Evolutionary conservation across 1,140 invertebrate species (phyloP), one percentile per base, ranked within the genome.

Genomic region (Scaptomyza montana): DNA sequence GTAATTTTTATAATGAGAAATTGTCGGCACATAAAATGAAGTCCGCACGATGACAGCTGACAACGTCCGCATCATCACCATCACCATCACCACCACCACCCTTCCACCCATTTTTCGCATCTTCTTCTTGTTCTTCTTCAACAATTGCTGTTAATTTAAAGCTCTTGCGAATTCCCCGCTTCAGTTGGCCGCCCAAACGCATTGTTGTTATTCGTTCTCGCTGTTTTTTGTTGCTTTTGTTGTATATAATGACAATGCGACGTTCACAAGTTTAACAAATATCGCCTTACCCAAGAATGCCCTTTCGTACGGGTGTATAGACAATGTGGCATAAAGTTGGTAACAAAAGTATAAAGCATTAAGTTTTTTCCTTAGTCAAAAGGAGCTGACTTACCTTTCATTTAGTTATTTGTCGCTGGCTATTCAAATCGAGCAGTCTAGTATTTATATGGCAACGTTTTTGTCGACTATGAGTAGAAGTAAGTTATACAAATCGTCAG

Each of bases 1-100:
- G 72, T 89, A 89, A 84, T 89, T 89, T 89, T 89, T 89, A 89
- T 89, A 89, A 89, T 89, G 84, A 89, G 84, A 89, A 89, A 89
- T 89, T 89, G 84, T 89, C 84, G 78, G 84, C 84, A 80, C 73
- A 89, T 89, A 89, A 87, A 89, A 89, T 89, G 70, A 84, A 89
- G 84, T 87, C 76, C 82, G 82, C 78, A 69, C 82, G 69, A 76
- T 72, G 82, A 78, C 82, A 87, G 82, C 84, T 87, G 82, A 87
- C 84, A 84, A 53, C 46, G 49, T 43, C 54, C 25, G 36, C 5
- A 4, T 60, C 51, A 45, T 56, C 9, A 41, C 49, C 62, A 41
- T 41, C 36, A 10, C 8, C 36, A 45, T 50, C 9, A 41, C 49
- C 16, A 16, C 0, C 62, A 41, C 46, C 36, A n/a, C 6, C 13